phyloP scores from a whole-genome alignment of 2,113 vertebrate genomes.

The Austrofundulus limnaeus region DNA sequence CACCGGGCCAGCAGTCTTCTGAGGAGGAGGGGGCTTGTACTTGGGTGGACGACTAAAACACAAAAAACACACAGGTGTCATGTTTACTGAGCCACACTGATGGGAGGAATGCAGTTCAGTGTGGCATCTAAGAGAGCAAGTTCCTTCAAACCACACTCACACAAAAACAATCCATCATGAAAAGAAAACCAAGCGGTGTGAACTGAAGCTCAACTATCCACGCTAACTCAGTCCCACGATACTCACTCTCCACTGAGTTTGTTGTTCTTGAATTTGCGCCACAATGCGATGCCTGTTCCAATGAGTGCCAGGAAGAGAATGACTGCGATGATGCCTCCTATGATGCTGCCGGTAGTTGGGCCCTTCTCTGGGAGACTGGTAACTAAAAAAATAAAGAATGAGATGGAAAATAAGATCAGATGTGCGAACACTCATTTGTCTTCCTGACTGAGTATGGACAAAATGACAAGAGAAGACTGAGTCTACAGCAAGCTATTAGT shows the following conservation, averaged over 20 bases:
- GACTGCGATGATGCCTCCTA: conserved; percentile 83
- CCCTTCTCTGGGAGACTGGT: conserved; percentile 67
- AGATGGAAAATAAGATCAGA: background rate
- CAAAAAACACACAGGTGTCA: conserved; percentile 22
- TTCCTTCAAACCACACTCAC: too few species aligned
- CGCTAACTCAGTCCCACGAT: too few species aligned
- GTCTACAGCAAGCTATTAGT: too few species aligned
- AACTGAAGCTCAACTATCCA: background rate
- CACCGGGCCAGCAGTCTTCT: conserved; percentile 75
- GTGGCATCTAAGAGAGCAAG: background rate
- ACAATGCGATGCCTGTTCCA: conserved; percentile 77
- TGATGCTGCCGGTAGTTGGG: conserved; percentile 80
- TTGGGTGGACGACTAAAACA: conserved; percentile 82
- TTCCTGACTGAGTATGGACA: too few species aligned
- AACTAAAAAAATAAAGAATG: conserved; percentile 52
- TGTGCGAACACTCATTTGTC: too few species aligned
- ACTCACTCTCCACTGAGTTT: conserved; percentile 79
- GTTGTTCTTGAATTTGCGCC: conserved; percentile 74
- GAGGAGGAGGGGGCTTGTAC: conserved; percentile 86
- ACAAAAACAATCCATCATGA: background rate
- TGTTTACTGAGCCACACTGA: conserved; percentile 14
- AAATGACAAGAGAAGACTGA: too few species aligned
- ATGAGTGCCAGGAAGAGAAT: conserved; percentile 81
- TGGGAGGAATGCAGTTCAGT: background rate
- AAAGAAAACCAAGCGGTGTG: background rate